Percentiles rank a stretch among this genome's conserved stretches.
These are phyloP conservation scores for Sphecodes monilicornis DNA, from an alignment of 2,888 invertebrate genomes.

Conservation along the genomic window DNA sequence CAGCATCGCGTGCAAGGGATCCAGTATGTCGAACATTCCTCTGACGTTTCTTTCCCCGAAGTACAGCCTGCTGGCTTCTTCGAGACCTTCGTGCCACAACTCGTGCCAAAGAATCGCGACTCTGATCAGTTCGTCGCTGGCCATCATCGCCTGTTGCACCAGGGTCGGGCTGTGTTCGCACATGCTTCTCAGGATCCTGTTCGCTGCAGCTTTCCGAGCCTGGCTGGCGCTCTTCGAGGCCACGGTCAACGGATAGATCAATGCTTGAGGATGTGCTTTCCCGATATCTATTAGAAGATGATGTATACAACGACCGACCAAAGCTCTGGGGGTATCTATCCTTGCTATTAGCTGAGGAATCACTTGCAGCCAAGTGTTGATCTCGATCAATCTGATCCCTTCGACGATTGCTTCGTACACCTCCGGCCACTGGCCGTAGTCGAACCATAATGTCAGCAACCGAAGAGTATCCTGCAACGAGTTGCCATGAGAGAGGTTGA, in stretches of 20 bases:
- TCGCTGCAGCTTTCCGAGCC: constrained; percentile 95
- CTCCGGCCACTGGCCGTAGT: constrained; percentile 97
- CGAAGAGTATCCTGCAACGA: constrained; percentile 98
- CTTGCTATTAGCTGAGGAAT: constrained; percentile 99
- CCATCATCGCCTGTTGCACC: constrained; percentile 98
- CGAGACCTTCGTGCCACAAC: constrained; percentile 99
- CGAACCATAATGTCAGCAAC: constrained; percentile 98
- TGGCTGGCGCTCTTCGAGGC: constrained; percentile 97
- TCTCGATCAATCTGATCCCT: constrained; percentile 96
- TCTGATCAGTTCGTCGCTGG: constrained; percentile 97
- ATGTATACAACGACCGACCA: constrained; percentile 96
- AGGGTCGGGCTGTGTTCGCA: constrained; percentile 96
- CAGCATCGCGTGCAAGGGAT: constrained; percentile 97
- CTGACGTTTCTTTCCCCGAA: constrained; percentile 98
- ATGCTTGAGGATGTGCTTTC: constrained; percentile 98
- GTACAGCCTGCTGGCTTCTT: constrained; percentile 96
- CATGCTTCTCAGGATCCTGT: constrained; percentile 97
- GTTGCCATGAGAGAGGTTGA: constrained; percentile 95
- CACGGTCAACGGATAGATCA: constrained; percentile 98
- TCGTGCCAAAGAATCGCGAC: constrained; percentile 99
- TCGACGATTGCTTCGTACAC: constrained; percentile 97
- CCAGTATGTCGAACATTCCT: constrained; percentile 98
- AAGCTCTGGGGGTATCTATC: constrained; percentile 95
- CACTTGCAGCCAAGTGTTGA: constrained; percentile 99
- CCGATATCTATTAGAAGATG: constrained; percentile 98